Conservation (phyloP, 2,888 invertebrate genomes). For the Macaria notata region DNA sequence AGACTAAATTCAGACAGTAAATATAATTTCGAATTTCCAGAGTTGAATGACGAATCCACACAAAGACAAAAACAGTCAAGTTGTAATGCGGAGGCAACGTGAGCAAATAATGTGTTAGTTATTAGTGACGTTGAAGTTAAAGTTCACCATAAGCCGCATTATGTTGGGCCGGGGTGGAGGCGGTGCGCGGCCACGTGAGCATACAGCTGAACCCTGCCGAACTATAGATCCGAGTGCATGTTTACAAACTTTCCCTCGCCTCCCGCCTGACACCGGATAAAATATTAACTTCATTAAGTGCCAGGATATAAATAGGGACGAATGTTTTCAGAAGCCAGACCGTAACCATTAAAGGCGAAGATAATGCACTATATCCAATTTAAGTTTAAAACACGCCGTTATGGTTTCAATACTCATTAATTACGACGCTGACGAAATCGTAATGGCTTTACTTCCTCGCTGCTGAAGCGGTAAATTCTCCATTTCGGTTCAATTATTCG, state of each 20-base stretch:
- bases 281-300: conserved; percentile 46
- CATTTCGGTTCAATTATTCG: conserved; percentile 17
- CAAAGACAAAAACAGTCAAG: conserved; percentile 2
- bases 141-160: conserved; percentile 43
- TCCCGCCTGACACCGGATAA: conserved; percentile 40
- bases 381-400: conserved; percentile 21
- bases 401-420: conserved; percentile 24
- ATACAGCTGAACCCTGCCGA: conserved; percentile 47
- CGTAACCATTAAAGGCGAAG: conserved; percentile 28
- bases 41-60: conserved; percentile 12
- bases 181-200: conserved; percentile 37
- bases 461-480: conserved; percentile 14
- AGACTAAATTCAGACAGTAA: conserved; percentile 1
- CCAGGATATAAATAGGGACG: conserved; percentile 36
- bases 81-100: conserved; percentile 12
- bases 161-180: conserved; percentile 37
- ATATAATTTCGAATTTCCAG: conserved; percentile 1
- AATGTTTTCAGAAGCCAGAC: conserved; percentile 25
- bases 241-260: conserved; percentile 58
- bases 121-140: conserved; percentile 35
- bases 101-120: conserved; percentile 30
- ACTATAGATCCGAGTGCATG: conserved; percentile 45
- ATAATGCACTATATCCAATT: conserved; percentile 28
- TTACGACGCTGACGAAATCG: conserved; percentile 20
- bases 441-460: conserved; percentile 17